A percentile compares a stretch with the other conserved stretches of the same genome.
Evolutionary conservation across 2,888 invertebrate genomes (phyloP).

Genomic region (Oligia latruncula): DNA sequence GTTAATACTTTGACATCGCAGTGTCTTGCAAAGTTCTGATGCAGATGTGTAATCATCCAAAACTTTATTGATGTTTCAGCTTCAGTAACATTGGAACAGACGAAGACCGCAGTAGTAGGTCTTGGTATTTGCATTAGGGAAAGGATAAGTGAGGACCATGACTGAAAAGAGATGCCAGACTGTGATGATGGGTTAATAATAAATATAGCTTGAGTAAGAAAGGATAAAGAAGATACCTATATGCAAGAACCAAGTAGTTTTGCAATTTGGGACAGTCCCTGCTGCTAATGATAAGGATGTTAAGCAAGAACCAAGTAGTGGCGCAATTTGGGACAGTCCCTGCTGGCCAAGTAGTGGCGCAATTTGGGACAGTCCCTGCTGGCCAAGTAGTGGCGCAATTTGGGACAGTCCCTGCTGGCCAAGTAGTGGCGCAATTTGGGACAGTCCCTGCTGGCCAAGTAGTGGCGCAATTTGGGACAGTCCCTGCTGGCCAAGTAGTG

Average conservation of each 20-base stretch:
- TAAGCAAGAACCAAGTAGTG: background rate
- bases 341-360: background rate
- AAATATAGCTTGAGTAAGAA: background rate
- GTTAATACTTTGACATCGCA: slow-evolving; percentile 10
- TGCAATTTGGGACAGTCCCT: too few relatives aligned
- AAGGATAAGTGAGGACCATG: background rate
- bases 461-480: too few relatives aligned
- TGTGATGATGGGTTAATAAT: background rate
- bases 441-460: background rate
- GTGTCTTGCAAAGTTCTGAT: background rate
- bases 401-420: too few relatives aligned
- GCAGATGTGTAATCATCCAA: background rate
- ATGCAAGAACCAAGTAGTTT: too few relatives aligned
- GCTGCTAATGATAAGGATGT: background rate
- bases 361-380: background rate
- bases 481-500: background rate
- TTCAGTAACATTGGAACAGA: background rate
- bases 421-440: background rate
- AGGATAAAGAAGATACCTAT: background rate
- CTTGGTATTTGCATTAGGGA: background rate
- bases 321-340: background rate
- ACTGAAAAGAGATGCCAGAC: background rate
- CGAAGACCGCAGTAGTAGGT: background rate
- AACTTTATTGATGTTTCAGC: slow-evolving; percentile 18
- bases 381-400: too few relatives aligned